phyloP scores from a whole-genome alignment of 2,113 vertebrate species.

The Sula dactylatra region DNA sequence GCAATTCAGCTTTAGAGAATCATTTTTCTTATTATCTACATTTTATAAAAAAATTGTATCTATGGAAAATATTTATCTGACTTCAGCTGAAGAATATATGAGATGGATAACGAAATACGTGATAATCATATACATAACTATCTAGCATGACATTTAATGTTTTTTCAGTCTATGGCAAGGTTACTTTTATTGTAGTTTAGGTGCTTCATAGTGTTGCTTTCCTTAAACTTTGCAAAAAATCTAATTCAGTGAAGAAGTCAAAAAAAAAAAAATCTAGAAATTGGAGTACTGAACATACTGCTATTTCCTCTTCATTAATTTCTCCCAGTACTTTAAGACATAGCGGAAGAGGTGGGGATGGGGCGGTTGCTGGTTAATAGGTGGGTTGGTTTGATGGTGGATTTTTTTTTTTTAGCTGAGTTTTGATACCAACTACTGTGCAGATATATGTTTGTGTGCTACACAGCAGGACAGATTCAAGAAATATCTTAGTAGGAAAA shows the following conservation, averaged over 20 bases:
- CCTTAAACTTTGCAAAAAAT: background rate
- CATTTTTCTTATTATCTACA: background rate
- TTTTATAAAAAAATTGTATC: background rate
- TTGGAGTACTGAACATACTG: background rate
- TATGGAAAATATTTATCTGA: background rate
- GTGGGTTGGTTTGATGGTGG: background rate
- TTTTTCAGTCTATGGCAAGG: background rate
- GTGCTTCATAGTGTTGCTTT: background rate
- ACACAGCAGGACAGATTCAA: background rate
- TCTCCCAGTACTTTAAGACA: background rate
- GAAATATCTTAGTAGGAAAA: background rate
- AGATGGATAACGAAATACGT: background rate
- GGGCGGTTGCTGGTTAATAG: background rate
- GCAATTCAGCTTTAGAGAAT: background rate
- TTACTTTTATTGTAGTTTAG: background rate
- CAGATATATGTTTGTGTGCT: background rate
- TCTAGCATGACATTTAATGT: background rate
- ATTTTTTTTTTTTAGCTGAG: background rate
- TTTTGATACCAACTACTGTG: background rate
- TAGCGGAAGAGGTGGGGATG: background rate
- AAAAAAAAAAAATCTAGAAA: background rate
- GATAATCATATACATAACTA: background rate
- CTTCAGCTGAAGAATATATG: background rate
- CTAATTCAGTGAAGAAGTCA: background rate
- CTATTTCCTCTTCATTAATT: background rate